These are phyloP conservation scores for Parascotia fuliginaria DNA, from an alignment of 2,888 invertebrate species.

Conservation along the genomic window DNA sequence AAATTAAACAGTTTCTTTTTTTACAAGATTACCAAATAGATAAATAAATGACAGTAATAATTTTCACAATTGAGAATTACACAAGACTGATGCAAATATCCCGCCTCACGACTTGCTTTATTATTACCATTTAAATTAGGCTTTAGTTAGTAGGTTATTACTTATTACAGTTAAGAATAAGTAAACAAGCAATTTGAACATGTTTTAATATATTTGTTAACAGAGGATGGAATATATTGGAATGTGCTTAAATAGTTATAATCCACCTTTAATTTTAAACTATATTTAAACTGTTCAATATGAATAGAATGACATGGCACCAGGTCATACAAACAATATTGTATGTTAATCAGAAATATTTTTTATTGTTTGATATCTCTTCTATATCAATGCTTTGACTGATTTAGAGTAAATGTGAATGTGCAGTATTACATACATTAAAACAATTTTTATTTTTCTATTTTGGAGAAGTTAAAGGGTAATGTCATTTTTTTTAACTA, in stretches of 20 bases:
- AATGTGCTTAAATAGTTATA: constrained; percentile 67
- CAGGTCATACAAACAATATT: constrained; percentile 55
- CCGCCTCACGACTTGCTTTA: constrained; percentile 86
- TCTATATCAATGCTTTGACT: constrained; percentile 75
- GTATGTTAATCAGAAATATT: constrained; percentile 50
- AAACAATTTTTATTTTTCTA: constrained; percentile 77
- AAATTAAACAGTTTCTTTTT: constrained; percentile 65
- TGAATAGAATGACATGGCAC: constrained; percentile 54
- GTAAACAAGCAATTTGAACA: constrained; percentile 65
- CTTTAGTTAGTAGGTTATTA: constrained; percentile 75
- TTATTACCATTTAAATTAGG: constrained; percentile 84
- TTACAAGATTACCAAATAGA: constrained; percentile 82
- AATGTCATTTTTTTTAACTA: constrained; percentile 80
- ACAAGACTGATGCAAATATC: constrained; percentile 86
- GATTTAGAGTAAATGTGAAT: constrained; percentile 80
- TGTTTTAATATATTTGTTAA: constrained; percentile 48
- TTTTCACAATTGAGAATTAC: constrained; percentile 84
- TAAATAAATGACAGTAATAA: constrained; percentile 79
- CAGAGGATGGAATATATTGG: constrained; percentile 41
- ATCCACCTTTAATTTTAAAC: constrained; percentile 39
- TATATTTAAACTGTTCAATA: constrained; percentile 53
- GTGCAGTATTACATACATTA: constrained; percentile 81
- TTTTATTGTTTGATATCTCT: constrained; percentile 62
- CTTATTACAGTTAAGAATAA: constrained; percentile 68
- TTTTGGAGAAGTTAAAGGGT: constrained; percentile 70